Evolutionary conservation across 2,113 vertebrate species (phyloP), one percentile per base, ranked within the genome.

Genomic region (Pagrus major): DNA sequence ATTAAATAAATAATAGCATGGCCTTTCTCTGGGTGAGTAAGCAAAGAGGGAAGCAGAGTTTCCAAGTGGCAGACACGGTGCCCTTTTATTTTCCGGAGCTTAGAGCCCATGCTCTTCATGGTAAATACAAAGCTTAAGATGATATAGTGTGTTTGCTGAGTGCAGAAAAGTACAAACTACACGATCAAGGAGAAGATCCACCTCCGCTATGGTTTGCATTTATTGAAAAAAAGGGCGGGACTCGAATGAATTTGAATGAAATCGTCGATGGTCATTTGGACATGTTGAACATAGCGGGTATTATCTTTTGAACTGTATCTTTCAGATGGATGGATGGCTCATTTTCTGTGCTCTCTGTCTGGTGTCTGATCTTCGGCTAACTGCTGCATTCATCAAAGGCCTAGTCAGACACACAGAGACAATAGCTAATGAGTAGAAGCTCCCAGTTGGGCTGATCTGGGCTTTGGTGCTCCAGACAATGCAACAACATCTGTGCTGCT

Each of bases 401-500:
- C 79, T 83, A 65, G 81, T 90, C 89, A 90, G 94, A 85, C 89
- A 88, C 86, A 74, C 69, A 73, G 65, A 93, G 93, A 89, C 39
- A 92, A 94, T 93, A 91, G 89, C 94, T 76, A 93, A 92, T 89
- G 92, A 93, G 92, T 63, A 23, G 86, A 76, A 91, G 88, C 89
- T 93, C 91, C 91, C 92, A 83, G 89, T 91, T 89, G 93, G 90
- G 88, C 86, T 89, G 83, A 92, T 91, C 89, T 61, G 51, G 84
- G 89, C 90, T 92, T 79, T 74, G 85, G 81, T 81, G 86, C 87
- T 92, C 83, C 85, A 92, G 90, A 91, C 94, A 92, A 93, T 93
- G 92, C 92, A 90, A 89, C 93, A 95, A 92, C 93, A 95, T 93
- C 94, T 94, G 94, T 91, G 93, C 86, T 78, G 78, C 89, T 67